Conservation (phyloP, 1,140 invertebrate genomes). For the Coenobita brevimanus region DNA sequence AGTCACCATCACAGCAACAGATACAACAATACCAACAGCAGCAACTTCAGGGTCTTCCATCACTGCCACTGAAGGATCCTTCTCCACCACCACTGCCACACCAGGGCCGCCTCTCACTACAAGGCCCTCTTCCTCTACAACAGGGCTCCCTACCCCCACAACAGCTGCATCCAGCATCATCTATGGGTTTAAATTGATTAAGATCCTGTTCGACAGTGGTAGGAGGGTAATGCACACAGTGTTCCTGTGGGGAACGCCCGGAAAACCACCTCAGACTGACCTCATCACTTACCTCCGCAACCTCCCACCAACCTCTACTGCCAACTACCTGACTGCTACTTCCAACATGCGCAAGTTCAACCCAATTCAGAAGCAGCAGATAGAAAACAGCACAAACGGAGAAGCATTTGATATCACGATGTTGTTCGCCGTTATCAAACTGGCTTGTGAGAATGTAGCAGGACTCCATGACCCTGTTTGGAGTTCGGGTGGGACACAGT, state of each 20-base stretch:
- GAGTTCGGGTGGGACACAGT: background rate
- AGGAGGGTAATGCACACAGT: background rate
- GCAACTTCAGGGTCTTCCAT: too few relatives aligned
- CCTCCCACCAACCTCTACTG: slow-evolving; percentile 10
- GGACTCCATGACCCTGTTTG: background rate
- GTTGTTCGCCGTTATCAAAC: slow-evolving; percentile 12
- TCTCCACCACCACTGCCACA: too few relatives aligned
- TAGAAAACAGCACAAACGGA: background rate
- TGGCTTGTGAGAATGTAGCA: slow-evolving; percentile 21
- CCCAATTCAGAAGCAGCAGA: background rate
- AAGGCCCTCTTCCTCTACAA: too few relatives aligned
- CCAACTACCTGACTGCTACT: background rate
- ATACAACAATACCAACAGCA: too few relatives aligned
- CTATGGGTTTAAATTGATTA: slow-evolving; percentile 5
- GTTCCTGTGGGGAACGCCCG: background rate
- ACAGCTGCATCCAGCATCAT: background rate
- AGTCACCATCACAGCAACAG: too few relatives aligned
- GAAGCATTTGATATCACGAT: background rate
- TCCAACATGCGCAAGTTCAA: background rate
- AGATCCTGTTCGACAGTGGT: slow-evolving; percentile 8
- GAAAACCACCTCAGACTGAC: background rate
- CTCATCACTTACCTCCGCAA: slow-evolving; percentile 1
- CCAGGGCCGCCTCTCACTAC: too few relatives aligned
- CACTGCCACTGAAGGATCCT: too few relatives aligned
- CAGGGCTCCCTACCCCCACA: too few relatives aligned